phyloP scores from a whole-genome alignment of 2,888 invertebrate genomes.

The Syrista parreyssii region DNA sequence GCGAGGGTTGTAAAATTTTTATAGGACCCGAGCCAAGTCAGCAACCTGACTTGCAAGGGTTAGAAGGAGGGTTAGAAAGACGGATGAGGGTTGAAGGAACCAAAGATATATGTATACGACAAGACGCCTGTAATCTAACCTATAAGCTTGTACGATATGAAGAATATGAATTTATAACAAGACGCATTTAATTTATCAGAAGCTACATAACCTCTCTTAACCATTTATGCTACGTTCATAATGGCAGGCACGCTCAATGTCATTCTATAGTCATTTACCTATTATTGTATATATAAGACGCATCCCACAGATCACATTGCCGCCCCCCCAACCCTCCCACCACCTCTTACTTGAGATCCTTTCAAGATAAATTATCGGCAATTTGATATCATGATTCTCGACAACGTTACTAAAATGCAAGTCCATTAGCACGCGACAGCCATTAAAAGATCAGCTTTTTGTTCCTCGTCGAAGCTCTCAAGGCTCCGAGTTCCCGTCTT shows the following conservation, averaged over 20 bases:
- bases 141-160: not conserved
- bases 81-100: not conserved
- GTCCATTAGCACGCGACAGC: constrained; percentile 27
- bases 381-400: constrained; percentile 15
- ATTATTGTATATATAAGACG: too few species aligned
- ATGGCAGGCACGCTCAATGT: not conserved
- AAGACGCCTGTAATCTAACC: not conserved
- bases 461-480: not conserved
- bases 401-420: constrained; percentile 15
- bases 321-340: too few species aligned
- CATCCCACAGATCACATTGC: too few species aligned
- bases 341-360: too few species aligned
- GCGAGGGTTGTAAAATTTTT: not conserved
- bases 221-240: not conserved
- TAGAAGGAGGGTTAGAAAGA: not conserved
- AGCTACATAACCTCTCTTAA: not conserved
- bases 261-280: too few species aligned
- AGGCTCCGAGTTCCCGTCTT: not conserved
- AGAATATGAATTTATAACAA: not conserved
- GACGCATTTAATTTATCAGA: not conserved
- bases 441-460: constrained; percentile 28
- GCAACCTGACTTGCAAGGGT: not conserved
- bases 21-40: not conserved
- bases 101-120: not conserved
- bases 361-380: constrained; percentile 25